Conservation (phyloP, 1,140 invertebrate genomes). For the Portunus trituberculatus region DNA sequence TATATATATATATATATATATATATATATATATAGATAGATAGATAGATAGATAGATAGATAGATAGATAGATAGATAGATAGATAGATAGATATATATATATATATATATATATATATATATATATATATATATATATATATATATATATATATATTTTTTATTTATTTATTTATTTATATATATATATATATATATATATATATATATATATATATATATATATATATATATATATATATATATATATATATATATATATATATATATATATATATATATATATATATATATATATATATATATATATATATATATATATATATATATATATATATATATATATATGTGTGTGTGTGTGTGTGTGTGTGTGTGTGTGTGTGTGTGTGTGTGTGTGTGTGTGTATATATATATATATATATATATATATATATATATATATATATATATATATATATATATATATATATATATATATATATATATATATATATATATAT, state of each 20-base stretch:
- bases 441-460: no score
- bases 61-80: no score
- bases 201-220: slow-evolving; percentile 35
- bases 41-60: not conserved
- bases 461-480: no score
- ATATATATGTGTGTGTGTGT: not conserved
- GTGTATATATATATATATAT: no score
- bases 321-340: not conserved
- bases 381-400: no score
- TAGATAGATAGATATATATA: no score
- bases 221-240: slow-evolving; percentile 38
- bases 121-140: no score
- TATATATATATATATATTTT: no score
- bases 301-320: not conserved
- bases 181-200: slow-evolving; percentile 38
- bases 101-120: no score
- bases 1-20: slow-evolving; percentile 38
- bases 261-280: slow-evolving; percentile 33
- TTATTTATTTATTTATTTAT: not conserved
- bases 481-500: no score
- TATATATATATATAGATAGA: slow-evolving; percentile 24
- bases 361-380: no score
- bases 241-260: slow-evolving; percentile 35
- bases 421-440: no score
- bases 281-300: slow-evolving; percentile 38